phyloP scores from a whole-genome alignment of 2,113 vertebrate species.

The Malaclemys terrapin region DNA sequence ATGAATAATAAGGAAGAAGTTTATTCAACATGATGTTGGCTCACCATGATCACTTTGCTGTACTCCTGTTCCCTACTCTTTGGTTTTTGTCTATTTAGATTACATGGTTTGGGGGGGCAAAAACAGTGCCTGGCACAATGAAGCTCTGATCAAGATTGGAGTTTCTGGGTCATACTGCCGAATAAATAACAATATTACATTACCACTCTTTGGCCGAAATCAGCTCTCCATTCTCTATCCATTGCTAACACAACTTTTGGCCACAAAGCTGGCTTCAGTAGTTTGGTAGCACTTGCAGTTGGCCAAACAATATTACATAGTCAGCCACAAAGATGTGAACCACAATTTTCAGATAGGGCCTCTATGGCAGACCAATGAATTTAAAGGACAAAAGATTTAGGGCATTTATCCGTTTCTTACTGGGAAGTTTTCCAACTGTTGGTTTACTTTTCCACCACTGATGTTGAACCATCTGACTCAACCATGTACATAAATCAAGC shows the following conservation, averaged over 20 bases:
- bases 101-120: background rate
- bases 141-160: background rate
- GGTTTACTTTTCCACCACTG: no score
- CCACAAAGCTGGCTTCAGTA: background rate
- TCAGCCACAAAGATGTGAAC: background rate
- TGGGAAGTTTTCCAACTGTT: background rate
- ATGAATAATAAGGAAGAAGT: background rate
- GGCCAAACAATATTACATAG: fast-evolving
- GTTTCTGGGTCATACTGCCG: background rate
- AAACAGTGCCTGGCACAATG: background rate
- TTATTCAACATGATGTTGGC: background rate
- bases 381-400: background rate
- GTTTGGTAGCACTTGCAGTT: background rate
- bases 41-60: background rate
- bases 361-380: background rate
- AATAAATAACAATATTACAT: background rate
- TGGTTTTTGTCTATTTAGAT: background rate
- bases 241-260: background rate
- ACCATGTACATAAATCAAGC: background rate
- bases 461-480: background rate
- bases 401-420: fast-evolving
- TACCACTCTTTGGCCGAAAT: background rate
- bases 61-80: background rate
- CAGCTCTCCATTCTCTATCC: background rate
- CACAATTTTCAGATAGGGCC: background rate